Evolutionary conservation across 30 jellyfish, hydroid and myxozoan species (phyloP).

Genomic region (Phacellophora camtschatica): DNA sequence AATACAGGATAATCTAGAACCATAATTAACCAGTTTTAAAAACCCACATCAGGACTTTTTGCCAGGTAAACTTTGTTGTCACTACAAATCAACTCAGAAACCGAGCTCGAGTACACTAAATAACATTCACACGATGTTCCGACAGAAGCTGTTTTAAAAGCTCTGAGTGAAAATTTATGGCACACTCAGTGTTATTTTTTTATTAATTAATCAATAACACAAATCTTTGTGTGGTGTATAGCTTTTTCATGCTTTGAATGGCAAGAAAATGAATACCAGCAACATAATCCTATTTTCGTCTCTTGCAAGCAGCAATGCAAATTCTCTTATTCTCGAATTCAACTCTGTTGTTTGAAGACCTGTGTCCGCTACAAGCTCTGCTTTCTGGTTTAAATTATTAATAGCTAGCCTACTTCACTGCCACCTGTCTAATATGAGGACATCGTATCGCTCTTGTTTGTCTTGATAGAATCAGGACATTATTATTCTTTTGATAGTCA

Average conservation of each 20-base stretch:
- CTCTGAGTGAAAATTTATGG: too few relatives aligned
- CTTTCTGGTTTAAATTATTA: conserved; percentile 43
- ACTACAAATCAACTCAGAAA: too few relatives aligned
- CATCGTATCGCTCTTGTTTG: not conserved
- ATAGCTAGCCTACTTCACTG: conserved; percentile 33
- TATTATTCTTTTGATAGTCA: too few relatives aligned
- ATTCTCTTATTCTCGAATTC: not conserved
- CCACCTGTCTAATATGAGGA: conserved; percentile 57
- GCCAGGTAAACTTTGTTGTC: too few relatives aligned
- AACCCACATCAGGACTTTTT: conserved; percentile 6
- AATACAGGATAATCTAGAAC: conserved; percentile 55
- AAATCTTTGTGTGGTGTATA: not conserved
- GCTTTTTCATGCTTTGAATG: not conserved
- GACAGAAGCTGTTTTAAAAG: too few relatives aligned
- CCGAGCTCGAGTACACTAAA: too few relatives aligned
- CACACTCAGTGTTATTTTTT: too few relatives aligned
- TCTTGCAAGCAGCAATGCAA: too few relatives aligned
- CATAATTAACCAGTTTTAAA: not conserved
- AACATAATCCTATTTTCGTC: too few relatives aligned
- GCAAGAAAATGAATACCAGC: too few relatives aligned
- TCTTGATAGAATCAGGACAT: too few relatives aligned
- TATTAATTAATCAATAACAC: too few relatives aligned
- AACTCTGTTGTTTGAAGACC: conserved; percentile 36
- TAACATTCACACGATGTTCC: not conserved
- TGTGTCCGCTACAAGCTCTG: conserved; percentile 51